Percentiles rank a stretch among this genome's conserved stretches.
phyloP scores from a whole-genome alignment of 2,888 invertebrate species.

The Cantharis nigra region DNA sequence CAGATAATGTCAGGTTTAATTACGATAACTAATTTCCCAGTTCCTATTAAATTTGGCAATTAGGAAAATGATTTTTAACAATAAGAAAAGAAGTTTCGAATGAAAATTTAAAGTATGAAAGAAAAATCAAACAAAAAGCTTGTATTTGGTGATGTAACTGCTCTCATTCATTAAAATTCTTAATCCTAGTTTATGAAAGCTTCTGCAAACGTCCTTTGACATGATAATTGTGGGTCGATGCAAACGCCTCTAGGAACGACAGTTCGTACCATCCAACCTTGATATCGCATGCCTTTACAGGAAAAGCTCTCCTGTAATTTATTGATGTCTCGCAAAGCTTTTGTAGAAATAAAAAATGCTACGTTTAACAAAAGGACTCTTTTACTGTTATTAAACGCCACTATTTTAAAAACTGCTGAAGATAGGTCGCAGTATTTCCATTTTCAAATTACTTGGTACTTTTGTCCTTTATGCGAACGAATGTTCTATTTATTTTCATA shows the following conservation, averaged over 20 bases:
- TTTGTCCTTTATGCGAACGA: background rate
- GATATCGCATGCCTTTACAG: conserved; percentile 28
- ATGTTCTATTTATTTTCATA: background rate
- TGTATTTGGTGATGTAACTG: background rate
- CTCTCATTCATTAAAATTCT: background rate
- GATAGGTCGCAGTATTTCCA: background rate
- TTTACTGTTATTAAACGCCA: conserved; percentile 5
- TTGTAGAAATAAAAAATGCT: conserved; percentile 14
- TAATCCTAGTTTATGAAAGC: conserved; percentile 13
- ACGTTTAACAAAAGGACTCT: conserved; percentile 16
- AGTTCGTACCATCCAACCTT: conserved; percentile 29
- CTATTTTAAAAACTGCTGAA: background rate
- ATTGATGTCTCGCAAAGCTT: conserved; percentile 22
- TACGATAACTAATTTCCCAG: background rate
- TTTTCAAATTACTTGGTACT: background rate
- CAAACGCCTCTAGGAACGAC: conserved; percentile 23
- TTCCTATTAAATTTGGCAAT: background rate
- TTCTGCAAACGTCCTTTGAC: conserved; percentile 23
- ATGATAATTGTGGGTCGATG: conserved; percentile 30
- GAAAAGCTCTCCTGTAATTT: conserved; percentile 24
- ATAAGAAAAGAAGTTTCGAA: background rate
- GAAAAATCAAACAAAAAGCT: background rate
- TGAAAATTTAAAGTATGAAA: background rate
- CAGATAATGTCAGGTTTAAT: background rate
- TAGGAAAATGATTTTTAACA: background rate